Evolutionary conservation across 2,113 vertebrate genomes (phyloP).

Genomic region (Microcebus ravelobensis): DNA sequence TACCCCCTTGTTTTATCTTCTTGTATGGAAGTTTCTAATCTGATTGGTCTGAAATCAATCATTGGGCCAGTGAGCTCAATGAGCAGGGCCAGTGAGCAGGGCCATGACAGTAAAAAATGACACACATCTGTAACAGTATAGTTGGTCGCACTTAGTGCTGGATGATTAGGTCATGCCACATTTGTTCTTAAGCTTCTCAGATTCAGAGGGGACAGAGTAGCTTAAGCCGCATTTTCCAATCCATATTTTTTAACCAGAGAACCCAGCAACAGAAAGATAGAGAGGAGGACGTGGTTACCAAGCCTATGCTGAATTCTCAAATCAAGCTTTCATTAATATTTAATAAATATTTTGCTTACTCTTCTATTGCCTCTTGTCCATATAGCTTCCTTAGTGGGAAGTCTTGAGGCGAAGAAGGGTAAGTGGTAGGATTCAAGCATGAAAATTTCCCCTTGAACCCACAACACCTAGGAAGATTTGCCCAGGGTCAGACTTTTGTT

Average conservation of each 20-base stretch:
- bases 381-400: neutral
- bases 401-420: neutral
- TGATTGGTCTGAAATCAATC: neutral
- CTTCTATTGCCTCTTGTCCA: neutral
- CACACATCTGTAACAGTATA: neutral
- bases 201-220: neutral
- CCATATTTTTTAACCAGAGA: neutral
- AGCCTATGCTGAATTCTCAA: neutral
- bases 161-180: conserved; percentile 18
- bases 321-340: conserved; percentile 16
- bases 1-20: neutral
- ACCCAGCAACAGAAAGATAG: neutral
- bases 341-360: neutral
- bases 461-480: neutral
- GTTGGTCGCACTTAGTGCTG: neutral
- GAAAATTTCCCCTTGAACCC: conserved; percentile 35
- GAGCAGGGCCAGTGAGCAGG: neutral
- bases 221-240: conserved; percentile 1
- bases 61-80: no score
- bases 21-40: neutral
- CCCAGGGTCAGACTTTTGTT: neutral
- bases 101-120: conserved; percentile 13
- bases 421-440: neutral
- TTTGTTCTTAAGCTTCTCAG: conserved; percentile 1
- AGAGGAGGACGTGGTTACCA: neutral